phyloP scores from a whole-genome alignment of 2,113 vertebrate genomes.

The Acrocephalus arundinaceus region DNA sequence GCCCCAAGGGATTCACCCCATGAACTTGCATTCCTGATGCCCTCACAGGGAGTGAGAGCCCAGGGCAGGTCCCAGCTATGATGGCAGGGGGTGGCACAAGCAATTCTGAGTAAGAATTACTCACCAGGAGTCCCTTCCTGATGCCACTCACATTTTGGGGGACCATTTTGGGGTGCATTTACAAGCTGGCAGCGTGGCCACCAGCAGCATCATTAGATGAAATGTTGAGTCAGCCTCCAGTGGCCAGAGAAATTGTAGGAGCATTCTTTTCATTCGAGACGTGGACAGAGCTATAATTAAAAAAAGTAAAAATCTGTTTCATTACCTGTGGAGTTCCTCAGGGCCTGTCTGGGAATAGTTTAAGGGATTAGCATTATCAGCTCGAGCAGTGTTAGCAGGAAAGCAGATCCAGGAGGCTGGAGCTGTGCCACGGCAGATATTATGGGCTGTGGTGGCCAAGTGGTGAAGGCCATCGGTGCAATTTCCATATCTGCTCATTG shows the following conservation, averaged over 20 bases:
- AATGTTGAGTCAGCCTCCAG: conserved; percentile 45
- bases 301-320: not conserved
- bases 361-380: not conserved
- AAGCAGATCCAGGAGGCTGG: not conserved
- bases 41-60: not conserved
- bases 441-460: not conserved
- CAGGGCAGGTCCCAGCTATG: not conserved
- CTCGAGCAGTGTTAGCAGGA: not conserved
- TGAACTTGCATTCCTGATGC: not conserved
- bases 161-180: not conserved
- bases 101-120: not conserved
- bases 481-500: not conserved
- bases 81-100: not conserved
- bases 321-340: conserved; percentile 45
- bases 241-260: not conserved
- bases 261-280: conserved; percentile 7
- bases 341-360: not conserved
- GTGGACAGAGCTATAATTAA: conserved; percentile 52
- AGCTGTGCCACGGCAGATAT: not conserved
- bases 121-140: not conserved
- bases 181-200: conserved; percentile 11
- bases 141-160: rapidly evolving
- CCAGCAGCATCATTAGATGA: conserved; percentile 10
- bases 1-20: not conserved
- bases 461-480: not conserved